Evolutionary conservation across 2,113 vertebrate species (phyloP).

Genomic region (Mesoclemmys tuberculata): DNA sequence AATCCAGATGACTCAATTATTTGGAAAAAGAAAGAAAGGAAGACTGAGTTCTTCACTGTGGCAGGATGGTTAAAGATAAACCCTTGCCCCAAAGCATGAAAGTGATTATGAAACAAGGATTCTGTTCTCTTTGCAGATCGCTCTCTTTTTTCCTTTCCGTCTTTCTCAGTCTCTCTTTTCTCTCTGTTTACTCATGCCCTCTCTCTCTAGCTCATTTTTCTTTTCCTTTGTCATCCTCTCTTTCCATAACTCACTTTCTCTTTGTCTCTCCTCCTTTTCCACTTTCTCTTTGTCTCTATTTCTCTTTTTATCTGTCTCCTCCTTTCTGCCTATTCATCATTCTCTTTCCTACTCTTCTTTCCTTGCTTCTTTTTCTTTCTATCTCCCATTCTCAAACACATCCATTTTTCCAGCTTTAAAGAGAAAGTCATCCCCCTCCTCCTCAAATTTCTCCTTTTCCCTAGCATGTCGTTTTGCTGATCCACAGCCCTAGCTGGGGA

Average conservation of each 20-base stretch:
- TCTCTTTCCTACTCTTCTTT: neutral
- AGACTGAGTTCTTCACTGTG: neutral
- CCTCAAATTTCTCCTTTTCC: neutral
- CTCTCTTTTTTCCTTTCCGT: neutral
- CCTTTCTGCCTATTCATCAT: neutral
- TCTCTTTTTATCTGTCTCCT: neutral
- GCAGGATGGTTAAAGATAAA: neutral
- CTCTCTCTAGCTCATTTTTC: neutral
- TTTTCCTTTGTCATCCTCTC: slow-evolving; percentile 46
- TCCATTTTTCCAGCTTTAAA: neutral
- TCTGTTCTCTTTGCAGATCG: neutral
- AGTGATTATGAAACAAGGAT: neutral
- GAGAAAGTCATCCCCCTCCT: neutral
- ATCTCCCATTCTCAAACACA: neutral
- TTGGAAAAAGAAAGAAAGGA: slow-evolving; percentile 22
- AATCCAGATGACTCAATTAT: slow-evolving; percentile 80
- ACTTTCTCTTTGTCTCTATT: slow-evolving; percentile 53
- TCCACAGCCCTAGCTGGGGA: neutral
- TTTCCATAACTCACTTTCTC: neutral
- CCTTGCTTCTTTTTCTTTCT: neutral
- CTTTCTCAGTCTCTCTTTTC: slow-evolving; percentile 45
- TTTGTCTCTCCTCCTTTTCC: neutral
- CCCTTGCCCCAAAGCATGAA: neutral
- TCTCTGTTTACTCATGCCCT: neutral
- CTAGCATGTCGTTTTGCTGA: neutral